Conservation (phyloP, 2,113 vertebrate species). For the Tragelaphus scriptus region DNA sequence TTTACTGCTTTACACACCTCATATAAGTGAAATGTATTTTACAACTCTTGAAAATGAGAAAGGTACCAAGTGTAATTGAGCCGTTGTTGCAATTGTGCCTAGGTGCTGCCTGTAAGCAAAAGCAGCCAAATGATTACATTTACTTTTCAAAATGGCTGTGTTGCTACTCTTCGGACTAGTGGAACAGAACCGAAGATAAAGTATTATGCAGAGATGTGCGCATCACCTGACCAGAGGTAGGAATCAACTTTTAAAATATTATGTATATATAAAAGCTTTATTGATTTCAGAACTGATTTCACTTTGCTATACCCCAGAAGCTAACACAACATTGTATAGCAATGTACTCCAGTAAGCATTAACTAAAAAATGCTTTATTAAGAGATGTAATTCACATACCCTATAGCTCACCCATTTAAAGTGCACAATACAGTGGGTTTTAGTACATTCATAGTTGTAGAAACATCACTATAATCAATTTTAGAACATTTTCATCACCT, state of each 20-base stretch:
- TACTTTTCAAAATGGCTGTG: constrained; percentile 90
- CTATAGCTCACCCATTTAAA: neutral
- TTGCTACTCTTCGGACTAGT: constrained; percentile 93
- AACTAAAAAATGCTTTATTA: neutral
- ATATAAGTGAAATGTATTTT: neutral
- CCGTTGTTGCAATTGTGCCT: neutral
- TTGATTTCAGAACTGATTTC: neutral
- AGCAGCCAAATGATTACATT: constrained; percentile 97
- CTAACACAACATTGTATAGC: neutral
- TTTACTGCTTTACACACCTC: neutral
- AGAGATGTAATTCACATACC: neutral
- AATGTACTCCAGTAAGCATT: neutral
- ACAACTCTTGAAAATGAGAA: neutral
- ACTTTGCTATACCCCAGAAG: neutral
- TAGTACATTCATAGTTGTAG: neutral
- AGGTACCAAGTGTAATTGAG: neutral
- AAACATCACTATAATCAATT: neutral
- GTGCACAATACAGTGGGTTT: neutral
- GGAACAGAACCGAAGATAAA: constrained; percentile 99
- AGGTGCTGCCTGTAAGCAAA: constrained; percentile 91
- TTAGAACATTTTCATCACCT: neutral
- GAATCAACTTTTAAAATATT: constrained; percentile 34
- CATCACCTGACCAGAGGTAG: constrained; percentile 86
- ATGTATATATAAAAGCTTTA: neutral
- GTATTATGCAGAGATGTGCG: constrained; percentile 93